phyloP scores from a whole-genome alignment of 2,113 vertebrate genomes.

The Glaucidium brasilianum region DNA sequence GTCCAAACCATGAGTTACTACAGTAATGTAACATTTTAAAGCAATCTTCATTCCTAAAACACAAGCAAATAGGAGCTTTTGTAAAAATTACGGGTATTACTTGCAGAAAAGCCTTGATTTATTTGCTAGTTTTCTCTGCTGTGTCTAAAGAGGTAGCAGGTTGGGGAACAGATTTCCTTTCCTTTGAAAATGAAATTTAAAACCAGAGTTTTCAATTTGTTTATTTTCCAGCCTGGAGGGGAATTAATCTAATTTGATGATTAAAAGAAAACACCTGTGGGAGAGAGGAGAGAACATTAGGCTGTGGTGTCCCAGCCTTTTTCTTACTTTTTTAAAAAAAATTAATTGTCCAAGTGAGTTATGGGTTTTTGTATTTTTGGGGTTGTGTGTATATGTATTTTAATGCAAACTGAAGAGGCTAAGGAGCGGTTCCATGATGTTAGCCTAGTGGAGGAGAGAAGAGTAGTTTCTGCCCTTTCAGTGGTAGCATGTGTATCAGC shows the following conservation, averaged over 20 bases:
- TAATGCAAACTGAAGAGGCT: background rate
- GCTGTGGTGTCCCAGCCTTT: background rate
- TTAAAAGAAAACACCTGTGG: background rate
- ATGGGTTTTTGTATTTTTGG: background rate
- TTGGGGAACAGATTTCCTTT: background rate
- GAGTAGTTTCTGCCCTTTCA: rapidly evolving
- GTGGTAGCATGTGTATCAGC: rapidly evolving
- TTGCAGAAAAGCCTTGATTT: background rate
- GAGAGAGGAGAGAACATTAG: background rate
- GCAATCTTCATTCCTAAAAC: slow-evolving; percentile 15
- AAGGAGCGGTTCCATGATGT: background rate
- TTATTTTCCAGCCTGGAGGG: background rate
- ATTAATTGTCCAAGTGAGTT: background rate
- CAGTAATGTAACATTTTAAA: background rate
- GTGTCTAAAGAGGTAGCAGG: background rate
- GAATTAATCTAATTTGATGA: background rate
- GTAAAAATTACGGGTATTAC: slow-evolving; percentile 27
- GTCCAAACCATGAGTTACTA: slow-evolving; percentile 19
- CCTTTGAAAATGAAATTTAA: slow-evolving; percentile 4
- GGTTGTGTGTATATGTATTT: background rate
- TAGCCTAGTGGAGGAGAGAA: background rate
- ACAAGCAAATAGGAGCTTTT: background rate
- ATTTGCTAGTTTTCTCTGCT: slow-evolving; percentile 9
- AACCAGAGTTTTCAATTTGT: background rate
- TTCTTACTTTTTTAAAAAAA: background rate